A percentile compares a stretch with the other conserved stretches of the same genome.
Conservation (phyloP, 2,797 vertebrate species). For the Malacoctenus gilli region DNA sequence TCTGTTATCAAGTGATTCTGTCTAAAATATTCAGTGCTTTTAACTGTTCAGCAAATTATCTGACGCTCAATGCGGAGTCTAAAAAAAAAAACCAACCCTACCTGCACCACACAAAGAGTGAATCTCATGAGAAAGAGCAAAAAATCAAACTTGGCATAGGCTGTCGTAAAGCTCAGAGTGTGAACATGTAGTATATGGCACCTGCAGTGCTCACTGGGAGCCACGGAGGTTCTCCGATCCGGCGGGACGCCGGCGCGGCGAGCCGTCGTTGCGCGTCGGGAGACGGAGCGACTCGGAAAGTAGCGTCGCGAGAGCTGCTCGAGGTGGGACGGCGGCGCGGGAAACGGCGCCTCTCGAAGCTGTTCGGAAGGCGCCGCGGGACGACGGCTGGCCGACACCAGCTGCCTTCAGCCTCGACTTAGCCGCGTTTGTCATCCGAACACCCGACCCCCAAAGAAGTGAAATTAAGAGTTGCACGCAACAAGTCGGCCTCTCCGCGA, state of each 20-base stretch:
- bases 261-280: no score
- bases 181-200: conserved; percentile 66
- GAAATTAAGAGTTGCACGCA: no score
- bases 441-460: no score
- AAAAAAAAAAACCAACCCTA: conserved; percentile 46
- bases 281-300: no score
- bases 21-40: conserved; percentile 64
- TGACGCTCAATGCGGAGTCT: conserved; percentile 45
- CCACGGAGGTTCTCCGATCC: conserved; percentile 40
- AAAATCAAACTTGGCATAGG: conserved; percentile 65
- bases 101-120: conserved; percentile 58
- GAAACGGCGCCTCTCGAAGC: no score
- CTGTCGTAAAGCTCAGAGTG: conserved; percentile 65
- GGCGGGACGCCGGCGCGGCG: background rate
- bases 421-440: conserved; percentile 47
- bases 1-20: conserved; percentile 24
- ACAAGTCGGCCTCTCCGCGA: no score
- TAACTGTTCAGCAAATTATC: conserved; percentile 50
- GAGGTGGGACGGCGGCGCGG: no score
- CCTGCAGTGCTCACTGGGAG: conserved; percentile 60
- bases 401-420: conserved; percentile 36
- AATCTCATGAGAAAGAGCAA: conserved; percentile 32
- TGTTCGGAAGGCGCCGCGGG: no score
- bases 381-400: conserved; percentile 29
- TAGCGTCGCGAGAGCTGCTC: no score